Conservation (phyloP, 2,888 invertebrate genomes). For the Hypomecis atomaria region DNA sequence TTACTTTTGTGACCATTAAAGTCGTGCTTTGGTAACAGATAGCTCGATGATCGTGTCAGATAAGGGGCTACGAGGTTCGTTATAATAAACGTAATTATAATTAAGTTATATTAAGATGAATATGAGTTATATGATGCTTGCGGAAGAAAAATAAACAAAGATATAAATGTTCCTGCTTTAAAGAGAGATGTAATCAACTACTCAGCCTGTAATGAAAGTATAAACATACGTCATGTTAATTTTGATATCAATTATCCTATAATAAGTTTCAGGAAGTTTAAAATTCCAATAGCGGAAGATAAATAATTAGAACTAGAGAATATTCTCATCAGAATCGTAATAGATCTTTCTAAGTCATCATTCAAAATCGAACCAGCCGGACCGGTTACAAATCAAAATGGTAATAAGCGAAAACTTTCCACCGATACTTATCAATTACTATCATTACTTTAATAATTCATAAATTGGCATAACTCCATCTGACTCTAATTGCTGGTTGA, state of each 20-base stretch:
- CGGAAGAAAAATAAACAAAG: background rate
- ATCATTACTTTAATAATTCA: constrained; percentile 59
- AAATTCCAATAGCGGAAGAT: constrained; percentile 6
- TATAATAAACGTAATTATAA: constrained; percentile 7
- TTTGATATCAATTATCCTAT: background rate
- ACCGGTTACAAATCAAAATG: constrained; percentile 51
- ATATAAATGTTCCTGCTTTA: background rate
- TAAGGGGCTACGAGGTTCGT: constrained; percentile 5
- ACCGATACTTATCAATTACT: constrained; percentile 52
- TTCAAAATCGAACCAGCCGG: constrained; percentile 33
- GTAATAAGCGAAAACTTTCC: constrained; percentile 52
- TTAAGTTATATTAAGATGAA: constrained; percentile 7
- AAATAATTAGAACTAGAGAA: constrained; percentile 9
- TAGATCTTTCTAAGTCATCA: constrained; percentile 28
- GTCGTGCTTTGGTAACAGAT: constrained; percentile 23
- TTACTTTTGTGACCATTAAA: constrained; percentile 35
- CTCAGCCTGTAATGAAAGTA: background rate
- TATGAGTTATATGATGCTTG: background rate
- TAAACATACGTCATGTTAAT: background rate
- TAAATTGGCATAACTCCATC: constrained; percentile 55
- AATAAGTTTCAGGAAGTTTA: constrained; percentile 10
- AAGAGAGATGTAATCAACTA: background rate
- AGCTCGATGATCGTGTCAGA: constrained; percentile 24
- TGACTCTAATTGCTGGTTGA: constrained; percentile 58
- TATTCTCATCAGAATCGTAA: constrained; percentile 8